Percentiles rank a stretch among this genome's conserved stretches.
phyloP scores from a whole-genome alignment of 1,140 invertebrate genomes.

The Heliconius hermathena region DNA sequence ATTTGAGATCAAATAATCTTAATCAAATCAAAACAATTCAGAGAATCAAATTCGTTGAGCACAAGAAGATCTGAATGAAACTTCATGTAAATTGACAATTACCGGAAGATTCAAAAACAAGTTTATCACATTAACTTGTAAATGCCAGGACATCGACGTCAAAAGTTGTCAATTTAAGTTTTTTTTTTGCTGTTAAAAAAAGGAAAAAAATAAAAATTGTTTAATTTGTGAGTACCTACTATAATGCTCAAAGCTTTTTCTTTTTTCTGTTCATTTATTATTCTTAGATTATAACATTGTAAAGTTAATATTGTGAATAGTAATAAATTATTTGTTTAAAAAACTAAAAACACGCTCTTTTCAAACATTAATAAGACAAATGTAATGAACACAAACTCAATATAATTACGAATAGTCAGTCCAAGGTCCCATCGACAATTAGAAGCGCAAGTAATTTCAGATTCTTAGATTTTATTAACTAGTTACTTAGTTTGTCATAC shows the following conservation, averaged over 20 bases:
- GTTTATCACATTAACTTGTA: constrained; percentile 65
- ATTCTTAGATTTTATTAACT: too few relatives aligned
- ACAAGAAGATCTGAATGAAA: constrained; percentile 14
- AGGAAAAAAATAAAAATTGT: background rate
- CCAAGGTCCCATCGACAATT: too few relatives aligned
- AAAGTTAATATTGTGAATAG: too few relatives aligned
- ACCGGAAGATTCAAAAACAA: constrained; percentile 35
- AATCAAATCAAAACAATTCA: constrained; percentile 19
- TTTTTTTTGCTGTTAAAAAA: background rate
- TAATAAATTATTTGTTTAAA: too few relatives aligned
- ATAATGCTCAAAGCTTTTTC: background rate
- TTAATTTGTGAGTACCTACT: too few relatives aligned
- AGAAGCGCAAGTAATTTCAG: too few relatives aligned
- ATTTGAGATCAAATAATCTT: constrained; percentile 2
- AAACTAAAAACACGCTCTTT: background rate
- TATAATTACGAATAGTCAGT: too few relatives aligned
- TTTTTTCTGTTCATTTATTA: too few relatives aligned
- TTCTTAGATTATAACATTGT: too few relatives aligned
- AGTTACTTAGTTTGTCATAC: too few relatives aligned
- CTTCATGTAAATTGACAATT: constrained; percentile 24
- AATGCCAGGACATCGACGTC: constrained; percentile 52
- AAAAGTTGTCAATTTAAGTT: background rate
- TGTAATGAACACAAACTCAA: too few relatives aligned
- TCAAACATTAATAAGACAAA: background rate
- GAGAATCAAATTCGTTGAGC: constrained; percentile 19